Conservation (phyloP, 2,888 invertebrate genomes). For the Ferdinandea cuprea region DNA sequence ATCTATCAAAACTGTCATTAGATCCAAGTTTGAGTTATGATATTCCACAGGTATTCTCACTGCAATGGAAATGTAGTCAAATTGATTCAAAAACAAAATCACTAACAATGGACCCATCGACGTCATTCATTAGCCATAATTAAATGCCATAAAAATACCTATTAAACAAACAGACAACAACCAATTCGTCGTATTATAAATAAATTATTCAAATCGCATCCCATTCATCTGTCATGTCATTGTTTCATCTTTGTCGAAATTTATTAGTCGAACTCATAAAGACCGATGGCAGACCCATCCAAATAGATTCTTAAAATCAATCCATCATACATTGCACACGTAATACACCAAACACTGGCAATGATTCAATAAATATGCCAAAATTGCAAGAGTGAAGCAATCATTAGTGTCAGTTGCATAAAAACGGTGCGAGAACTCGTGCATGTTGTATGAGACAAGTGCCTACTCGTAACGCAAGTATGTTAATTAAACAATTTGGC, state of each 20-base stretch:
- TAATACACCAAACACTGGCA: constrained; percentile 53
- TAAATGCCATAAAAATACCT: too few relatives aligned
- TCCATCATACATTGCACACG: constrained; percentile 46
- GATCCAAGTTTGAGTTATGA: too few relatives aligned
- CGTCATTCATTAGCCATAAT: too few relatives aligned
- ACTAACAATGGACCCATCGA: too few relatives aligned
- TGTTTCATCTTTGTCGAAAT: neutral
- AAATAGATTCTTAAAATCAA: constrained; percentile 35
- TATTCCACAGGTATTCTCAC: too few relatives aligned
- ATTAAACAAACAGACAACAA: too few relatives aligned
- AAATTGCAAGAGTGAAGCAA: constrained; percentile 43
- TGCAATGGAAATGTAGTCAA: too few relatives aligned
- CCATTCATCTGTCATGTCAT: constrained; percentile 12
- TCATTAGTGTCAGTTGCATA: constrained; percentile 30
- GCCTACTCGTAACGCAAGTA: constrained; percentile 31
- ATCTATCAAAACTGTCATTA: too few relatives aligned
- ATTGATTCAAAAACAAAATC: too few relatives aligned
- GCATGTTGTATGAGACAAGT: too few relatives aligned
- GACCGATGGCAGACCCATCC: constrained; percentile 6
- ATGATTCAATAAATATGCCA: constrained; percentile 62
- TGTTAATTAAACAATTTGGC: constrained; percentile 55
- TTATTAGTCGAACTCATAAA: constrained; percentile 13
- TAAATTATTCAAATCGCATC: neutral
- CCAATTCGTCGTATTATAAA: too few relatives aligned
- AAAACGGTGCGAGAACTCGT: neutral